phyloP scores from a whole-genome alignment of 2,888 invertebrate genomes.

The Sicus ferrugineus region DNA sequence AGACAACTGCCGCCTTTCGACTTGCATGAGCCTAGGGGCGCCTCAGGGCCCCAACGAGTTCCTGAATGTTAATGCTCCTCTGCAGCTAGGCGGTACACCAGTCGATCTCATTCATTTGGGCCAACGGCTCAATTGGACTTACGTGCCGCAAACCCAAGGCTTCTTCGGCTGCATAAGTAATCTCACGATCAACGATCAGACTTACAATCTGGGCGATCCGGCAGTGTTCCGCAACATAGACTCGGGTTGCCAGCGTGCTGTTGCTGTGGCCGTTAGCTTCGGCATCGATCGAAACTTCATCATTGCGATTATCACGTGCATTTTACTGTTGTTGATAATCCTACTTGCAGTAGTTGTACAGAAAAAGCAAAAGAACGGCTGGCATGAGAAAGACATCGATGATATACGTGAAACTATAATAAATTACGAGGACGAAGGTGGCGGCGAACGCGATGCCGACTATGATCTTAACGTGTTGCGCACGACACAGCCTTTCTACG shows the following conservation, averaged over 20 bases:
- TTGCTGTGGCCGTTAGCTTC: conserved; percentile 80
- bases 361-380: conserved; percentile 82
- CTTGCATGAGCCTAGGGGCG: conserved; percentile 75
- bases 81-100: conserved; percentile 84
- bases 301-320: conserved; percentile 88
- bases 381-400: conserved; percentile 91
- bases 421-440: conserved; percentile 97
- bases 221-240: conserved; percentile 76
- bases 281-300: conserved; percentile 87
- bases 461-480: conserved; percentile 64
- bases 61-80: conserved; percentile 83
- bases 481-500: conserved; percentile 62
- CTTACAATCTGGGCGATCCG: conserved; percentile 88
- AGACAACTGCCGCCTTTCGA: conserved; percentile 75
- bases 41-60: conserved; percentile 77
- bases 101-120: conserved; percentile 72
- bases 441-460: conserved; percentile 93
- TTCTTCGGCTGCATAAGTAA: conserved; percentile 93
- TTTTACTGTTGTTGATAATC: conserved; percentile 78
- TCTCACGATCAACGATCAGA: conserved; percentile 84
- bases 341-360: conserved; percentile 92
- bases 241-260: conserved; percentile 76
- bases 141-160: conserved; percentile 73
- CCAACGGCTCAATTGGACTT: conserved; percentile 73
- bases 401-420: conserved; percentile 97